These are phyloP conservation scores for Grammomys dolichurus DNA, from an alignment of 2,113 vertebrate species.

Conservation along the genomic window DNA sequence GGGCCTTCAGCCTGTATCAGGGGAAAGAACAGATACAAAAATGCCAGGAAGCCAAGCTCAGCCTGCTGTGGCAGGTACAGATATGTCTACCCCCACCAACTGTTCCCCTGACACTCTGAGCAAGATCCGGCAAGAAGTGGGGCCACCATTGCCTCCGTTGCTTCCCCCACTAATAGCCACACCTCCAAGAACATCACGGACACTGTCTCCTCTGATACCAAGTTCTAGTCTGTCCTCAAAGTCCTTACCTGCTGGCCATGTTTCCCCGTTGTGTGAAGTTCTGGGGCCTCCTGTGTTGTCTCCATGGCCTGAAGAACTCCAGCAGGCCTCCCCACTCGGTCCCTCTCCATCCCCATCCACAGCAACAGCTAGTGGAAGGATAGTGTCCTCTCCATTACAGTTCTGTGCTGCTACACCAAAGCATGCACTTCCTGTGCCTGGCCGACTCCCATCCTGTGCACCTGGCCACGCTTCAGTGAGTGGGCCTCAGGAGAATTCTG, in stretches of 20 bases:
- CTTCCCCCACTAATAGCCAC: slow-evolving; percentile 91
- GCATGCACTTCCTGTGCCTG: slow-evolving; percentile 96
- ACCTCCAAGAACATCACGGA: slow-evolving; percentile 88
- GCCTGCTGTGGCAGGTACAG: slow-evolving; percentile 74
- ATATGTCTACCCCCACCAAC: slow-evolving; percentile 78
- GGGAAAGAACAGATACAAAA: slow-evolving; percentile 50
- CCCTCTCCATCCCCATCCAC: slow-evolving; percentile 87
- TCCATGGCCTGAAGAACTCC: slow-evolving; percentile 73
- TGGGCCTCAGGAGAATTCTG: slow-evolving; percentile 93
- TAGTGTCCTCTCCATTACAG: slow-evolving; percentile 93
- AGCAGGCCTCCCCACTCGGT: slow-evolving; percentile 81
- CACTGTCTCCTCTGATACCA: slow-evolving; percentile 84
- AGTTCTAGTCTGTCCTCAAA: slow-evolving; percentile 86
- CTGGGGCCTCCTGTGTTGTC: slow-evolving; percentile 82
- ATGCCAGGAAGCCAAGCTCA: slow-evolving; percentile 43
- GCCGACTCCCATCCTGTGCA: slow-evolving; percentile 90
- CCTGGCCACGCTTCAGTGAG: slow-evolving; percentile 79
- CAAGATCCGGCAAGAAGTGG: slow-evolving; percentile 92
- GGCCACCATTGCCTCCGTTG: slow-evolving; percentile 93
- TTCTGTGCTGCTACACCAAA: slow-evolving; percentile 98
- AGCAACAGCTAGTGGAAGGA: slow-evolving; percentile 78
- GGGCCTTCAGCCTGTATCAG: slow-evolving; percentile 54
- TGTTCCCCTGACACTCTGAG: slow-evolving; percentile 85
- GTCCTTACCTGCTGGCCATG: slow-evolving; percentile 86
- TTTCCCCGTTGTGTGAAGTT: slow-evolving; percentile 83